Conservation (phyloP, 64 coral and sea anemone genomes). For the Porites australiensis region DNA sequence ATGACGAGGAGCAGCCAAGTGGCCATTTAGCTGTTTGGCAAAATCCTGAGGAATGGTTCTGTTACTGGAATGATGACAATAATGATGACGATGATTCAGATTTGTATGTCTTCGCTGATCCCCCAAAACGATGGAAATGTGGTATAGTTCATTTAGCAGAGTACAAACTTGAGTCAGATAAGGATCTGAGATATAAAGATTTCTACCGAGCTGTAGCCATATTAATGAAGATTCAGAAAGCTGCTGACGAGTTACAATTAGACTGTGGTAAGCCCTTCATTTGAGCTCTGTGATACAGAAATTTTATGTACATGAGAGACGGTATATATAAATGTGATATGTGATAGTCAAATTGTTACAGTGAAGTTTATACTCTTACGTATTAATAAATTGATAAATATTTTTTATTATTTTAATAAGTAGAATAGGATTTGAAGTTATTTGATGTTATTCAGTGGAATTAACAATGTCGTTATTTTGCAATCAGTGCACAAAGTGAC, state of each 20-base stretch:
- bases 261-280: slow-evolving; percentile 37
- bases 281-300: no score
- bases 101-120: slow-evolving; percentile 43
- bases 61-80: slow-evolving; percentile 38
- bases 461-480: no score
- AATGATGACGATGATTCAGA: not conserved
- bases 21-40: slow-evolving; percentile 32
- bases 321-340: not conserved
- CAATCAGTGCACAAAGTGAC: no score
- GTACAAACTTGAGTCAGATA: slow-evolving; percentile 1
- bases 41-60: slow-evolving; percentile 1
- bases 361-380: no score
- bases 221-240: slow-evolving; percentile 27
- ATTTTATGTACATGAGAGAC: no score
- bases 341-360: no score
- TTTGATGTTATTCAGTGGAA: no score
- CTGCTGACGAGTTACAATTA: not conserved
- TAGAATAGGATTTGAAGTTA: no score
- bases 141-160: slow-evolving; percentile 39
- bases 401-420: no score
- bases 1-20: slow-evolving; percentile 37
- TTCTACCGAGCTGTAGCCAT: slow-evolving; percentile 33
- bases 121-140: slow-evolving; percentile 59
- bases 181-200: slow-evolving; percentile 41
- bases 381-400: no score